phyloP scores from a whole-genome alignment of 2,888 invertebrate species.

The Sericinus montela region DNA sequence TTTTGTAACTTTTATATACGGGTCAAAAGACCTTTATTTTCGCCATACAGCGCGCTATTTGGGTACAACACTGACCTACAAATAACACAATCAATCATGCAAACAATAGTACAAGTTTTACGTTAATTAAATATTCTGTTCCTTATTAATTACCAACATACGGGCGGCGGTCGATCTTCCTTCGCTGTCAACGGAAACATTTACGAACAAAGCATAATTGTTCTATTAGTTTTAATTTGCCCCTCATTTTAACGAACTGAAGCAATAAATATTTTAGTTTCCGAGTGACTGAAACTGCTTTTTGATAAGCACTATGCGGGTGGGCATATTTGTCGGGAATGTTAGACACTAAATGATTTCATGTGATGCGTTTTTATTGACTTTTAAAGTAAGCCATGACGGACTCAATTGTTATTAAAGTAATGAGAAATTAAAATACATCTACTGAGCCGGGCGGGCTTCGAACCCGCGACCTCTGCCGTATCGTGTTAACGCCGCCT shows the following conservation, averaged over 20 bases:
- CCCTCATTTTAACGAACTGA: constrained; percentile 14
- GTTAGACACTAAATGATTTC: too few relatives aligned
- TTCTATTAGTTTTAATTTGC: constrained; percentile 21
- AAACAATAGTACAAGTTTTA: constrained; percentile 11
- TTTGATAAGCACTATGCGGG: constrained; percentile 11
- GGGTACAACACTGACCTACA: not conserved
- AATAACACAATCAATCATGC: constrained; percentile 11
- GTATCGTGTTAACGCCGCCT: too few relatives aligned
- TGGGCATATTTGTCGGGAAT: constrained; percentile 3
- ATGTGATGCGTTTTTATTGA: too few relatives aligned
- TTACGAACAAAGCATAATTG: constrained; percentile 15
- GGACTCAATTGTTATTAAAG: too few relatives aligned
- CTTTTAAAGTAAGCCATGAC: too few relatives aligned
- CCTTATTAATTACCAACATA: constrained; percentile 40
- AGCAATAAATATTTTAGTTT: constrained; percentile 15
- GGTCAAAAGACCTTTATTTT: too few relatives aligned
- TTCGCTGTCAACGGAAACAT: constrained; percentile 14
- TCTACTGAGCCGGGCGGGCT: too few relatives aligned
- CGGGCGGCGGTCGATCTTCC: constrained; percentile 33
- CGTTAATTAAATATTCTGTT: constrained; percentile 15
- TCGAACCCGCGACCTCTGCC: too few relatives aligned
- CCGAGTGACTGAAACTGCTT: constrained; percentile 9
- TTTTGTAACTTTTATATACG: too few relatives aligned
- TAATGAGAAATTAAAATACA: too few relatives aligned
- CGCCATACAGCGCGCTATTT: too few relatives aligned